Base-by-base conservation (phyloP, 2,888 invertebrate genomes). In the Acleris sparsana region DNA sequence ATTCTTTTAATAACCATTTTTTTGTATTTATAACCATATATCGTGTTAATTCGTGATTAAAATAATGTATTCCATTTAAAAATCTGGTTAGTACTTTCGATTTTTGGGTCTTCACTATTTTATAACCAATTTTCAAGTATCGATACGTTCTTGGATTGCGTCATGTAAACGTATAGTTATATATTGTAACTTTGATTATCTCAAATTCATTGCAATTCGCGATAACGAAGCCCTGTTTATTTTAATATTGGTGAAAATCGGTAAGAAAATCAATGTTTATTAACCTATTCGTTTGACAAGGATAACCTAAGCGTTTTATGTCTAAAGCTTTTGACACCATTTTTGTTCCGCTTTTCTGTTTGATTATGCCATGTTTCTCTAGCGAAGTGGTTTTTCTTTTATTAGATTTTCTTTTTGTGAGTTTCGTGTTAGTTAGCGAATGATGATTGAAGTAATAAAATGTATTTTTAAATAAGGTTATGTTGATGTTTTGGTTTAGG, bases 401-500 rank as follows among this genome's bases (percentile, higher is more conserved):
- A 62, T 66, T 43, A 33, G 22, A 62, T 53, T 62, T 66, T 66
- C 61, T 39, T 11, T n/a, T 66, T 13, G 46, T 53, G 22, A 48
- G 46, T 39, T 46, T 52, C 18, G 20, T 53, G 33, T 52, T 62
- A 56, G 53, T 63, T 49, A 56, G 57, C 61, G 60, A 55, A 44
- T 51, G 7, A 11, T 55, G 53, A 13, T 53, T 62, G 57, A 44
- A 17, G 16, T 63, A 61, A 68, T 3, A 67, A 64, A 70, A 63
- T 73, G 71, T 69, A 59, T 60, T 52, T 57, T 65, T 71, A 73
- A 72, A 72, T 87, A 85, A 92, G 92, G 92, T 92, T 92, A 92
- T 92, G 92, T 92, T 92, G 89, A 92, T 92, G 92, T 92, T 92
- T 91, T 92, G 90, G 77, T 89, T 84, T 74, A 74, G 78, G 75